Evolutionary conservation across 2,888 invertebrate species (phyloP).

Genomic region (Synanthedon formicaeformis): DNA sequence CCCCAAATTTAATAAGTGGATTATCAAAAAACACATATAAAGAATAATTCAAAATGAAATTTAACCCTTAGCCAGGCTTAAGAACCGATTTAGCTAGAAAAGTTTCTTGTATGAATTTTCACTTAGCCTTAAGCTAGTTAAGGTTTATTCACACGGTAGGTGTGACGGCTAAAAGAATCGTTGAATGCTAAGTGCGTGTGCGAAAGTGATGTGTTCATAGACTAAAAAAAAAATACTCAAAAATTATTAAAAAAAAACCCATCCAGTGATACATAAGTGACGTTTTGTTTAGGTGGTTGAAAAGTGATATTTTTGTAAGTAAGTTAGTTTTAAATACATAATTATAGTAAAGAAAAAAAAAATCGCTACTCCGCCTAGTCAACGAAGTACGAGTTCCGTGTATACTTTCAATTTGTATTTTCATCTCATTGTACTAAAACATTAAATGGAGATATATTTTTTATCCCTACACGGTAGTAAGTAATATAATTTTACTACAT

Average conservation of each 20-base stretch:
- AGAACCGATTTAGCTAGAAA: no score
- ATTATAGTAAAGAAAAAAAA: constrained; percentile 6
- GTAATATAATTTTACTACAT: background rate
- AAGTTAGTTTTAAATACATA: constrained; percentile 7
- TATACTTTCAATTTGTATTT: background rate
- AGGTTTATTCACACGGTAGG: no score
- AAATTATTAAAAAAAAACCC: constrained; percentile 25
- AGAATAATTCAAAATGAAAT: background rate
- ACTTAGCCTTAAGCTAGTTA: no score
- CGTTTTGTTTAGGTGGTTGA: constrained; percentile 30
- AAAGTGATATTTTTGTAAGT: constrained; percentile 55
- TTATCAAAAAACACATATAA: background rate
- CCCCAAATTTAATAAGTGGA: background rate
- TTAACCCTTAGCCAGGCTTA: background rate
- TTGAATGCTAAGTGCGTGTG: constrained; percentile 3
- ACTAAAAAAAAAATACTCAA: constrained; percentile 46
- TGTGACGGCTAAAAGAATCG: no score
- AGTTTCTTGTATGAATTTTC: no score
- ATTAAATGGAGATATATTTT: no score
- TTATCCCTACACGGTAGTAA: background rate
- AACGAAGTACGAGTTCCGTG: constrained; percentile 39
- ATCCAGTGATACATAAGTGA: constrained; percentile 45
- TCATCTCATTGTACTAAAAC: no score
- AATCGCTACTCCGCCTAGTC: constrained; percentile 60
- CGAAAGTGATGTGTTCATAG: constrained; percentile 52